A percentile compares a stretch with the other conserved stretches of the same genome.
Evolutionary conservation across 2,113 vertebrate species (phyloP).

Genomic region (Rattus rattus): DNA sequence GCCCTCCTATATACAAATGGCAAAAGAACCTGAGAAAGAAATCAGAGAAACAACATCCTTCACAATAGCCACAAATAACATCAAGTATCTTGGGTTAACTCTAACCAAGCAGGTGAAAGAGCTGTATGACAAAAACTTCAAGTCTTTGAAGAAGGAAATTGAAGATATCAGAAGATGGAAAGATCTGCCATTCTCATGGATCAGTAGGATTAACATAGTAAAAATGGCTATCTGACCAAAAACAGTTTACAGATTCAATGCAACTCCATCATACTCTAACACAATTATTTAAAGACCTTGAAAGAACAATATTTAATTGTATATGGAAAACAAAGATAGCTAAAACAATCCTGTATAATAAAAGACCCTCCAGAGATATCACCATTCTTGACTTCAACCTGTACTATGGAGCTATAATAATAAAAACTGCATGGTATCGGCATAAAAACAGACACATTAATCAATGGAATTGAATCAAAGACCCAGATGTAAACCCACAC

Average conservation of each 20-base stretch:
- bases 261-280: neutral
- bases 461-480: neutral
- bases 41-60: neutral
- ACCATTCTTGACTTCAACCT: no score
- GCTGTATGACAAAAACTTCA: neutral
- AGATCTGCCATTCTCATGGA: neutral
- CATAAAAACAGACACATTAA: neutral
- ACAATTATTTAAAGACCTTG: neutral
- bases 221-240: neutral
- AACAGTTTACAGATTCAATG: neutral
- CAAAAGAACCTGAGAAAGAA: no score
- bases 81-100: neutral
- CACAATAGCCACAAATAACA: neutral
- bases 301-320: neutral
- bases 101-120: neutral
- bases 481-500: neutral
- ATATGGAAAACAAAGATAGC: neutral
- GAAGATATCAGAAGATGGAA: neutral
- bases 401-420: no score
- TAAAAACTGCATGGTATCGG: no score
- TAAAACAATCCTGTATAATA: neutral
- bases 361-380: neutral
- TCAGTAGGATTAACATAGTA: neutral
- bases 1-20: neutral
- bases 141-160: neutral